Conservation (phyloP, 2,888 invertebrate species). For the Linnaemya vulpina region DNA sequence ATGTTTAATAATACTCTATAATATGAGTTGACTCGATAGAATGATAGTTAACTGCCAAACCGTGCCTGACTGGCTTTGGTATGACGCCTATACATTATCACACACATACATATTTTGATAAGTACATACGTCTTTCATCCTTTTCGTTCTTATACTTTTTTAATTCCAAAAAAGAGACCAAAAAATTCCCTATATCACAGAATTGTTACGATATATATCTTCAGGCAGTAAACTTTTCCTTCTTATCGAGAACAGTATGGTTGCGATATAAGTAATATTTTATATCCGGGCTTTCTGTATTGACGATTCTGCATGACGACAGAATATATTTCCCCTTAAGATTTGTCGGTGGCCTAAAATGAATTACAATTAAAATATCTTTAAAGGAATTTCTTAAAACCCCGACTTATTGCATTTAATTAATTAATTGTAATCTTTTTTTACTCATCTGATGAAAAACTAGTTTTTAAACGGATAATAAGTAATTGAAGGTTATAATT, state of each 20-base stretch:
- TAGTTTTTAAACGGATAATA: too few species aligned
- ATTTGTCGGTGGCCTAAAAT: conserved; percentile 50
- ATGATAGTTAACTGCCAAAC: not conserved
- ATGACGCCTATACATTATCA: conserved; percentile 33
- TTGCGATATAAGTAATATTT: not conserved
- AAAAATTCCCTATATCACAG: not conserved
- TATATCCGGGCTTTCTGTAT: not conserved
- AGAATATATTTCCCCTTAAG: conserved; percentile 34
- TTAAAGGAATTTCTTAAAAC: not conserved
- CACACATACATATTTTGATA: conserved; percentile 26
- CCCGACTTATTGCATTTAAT: too few species aligned
- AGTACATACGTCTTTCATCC: not conserved
- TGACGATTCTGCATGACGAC: conserved; percentile 18
- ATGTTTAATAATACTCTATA: conserved; percentile 50
- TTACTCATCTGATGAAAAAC: too few species aligned
- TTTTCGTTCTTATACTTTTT: not conserved
- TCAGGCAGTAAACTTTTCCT: not conserved
- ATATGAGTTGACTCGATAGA: conserved; percentile 1
- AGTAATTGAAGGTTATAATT: too few species aligned
- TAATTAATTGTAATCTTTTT: too few species aligned
- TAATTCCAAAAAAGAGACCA: not conserved
- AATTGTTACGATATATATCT: not conserved
- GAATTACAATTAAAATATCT: conserved; percentile 4
- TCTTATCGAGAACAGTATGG: not conserved
- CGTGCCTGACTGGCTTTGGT: conserved; percentile 52